A percentile compares a stretch with the other conserved stretches of the same genome.
Conservation (phyloP, 2,113 vertebrate genomes). For the Narcine bancroftii region DNA sequence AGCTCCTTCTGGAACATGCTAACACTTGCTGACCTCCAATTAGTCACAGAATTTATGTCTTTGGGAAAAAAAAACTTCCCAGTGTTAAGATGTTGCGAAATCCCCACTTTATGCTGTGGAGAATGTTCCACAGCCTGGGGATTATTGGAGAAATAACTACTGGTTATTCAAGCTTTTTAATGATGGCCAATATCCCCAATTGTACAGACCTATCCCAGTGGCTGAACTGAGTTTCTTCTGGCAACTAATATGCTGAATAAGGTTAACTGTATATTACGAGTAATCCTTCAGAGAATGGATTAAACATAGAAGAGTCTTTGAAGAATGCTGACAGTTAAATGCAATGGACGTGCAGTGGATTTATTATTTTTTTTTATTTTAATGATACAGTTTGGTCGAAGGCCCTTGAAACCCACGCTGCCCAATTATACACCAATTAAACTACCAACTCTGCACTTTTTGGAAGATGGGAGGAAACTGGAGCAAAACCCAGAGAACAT, state of each 20-base stretch:
- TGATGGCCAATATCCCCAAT: not conserved
- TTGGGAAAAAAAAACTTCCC: not conserved
- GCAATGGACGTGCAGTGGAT: not conserved
- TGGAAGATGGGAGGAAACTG: no score
- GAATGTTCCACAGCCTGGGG: not conserved
- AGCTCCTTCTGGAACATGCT: no score
- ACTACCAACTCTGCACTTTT: no score
- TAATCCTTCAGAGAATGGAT: not conserved
- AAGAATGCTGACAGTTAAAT: not conserved
- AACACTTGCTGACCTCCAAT: not conserved
- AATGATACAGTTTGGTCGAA: no score
- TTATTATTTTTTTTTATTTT: no score
- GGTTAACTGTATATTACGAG: not conserved
- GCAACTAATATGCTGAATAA: not conserved
- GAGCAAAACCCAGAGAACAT: no score
- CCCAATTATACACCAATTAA: no score
- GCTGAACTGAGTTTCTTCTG: not conserved
- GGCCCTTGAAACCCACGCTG: no score
- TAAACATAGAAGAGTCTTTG: not conserved
- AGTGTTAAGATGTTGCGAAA: not conserved
- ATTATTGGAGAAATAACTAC: not conserved
- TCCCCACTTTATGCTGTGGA: not conserved
- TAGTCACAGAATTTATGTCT: not conserved
- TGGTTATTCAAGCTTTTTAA: not conserved
- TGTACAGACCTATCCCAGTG: not conserved